These are phyloP conservation scores for Acleris sparsana DNA, from an alignment of 2,888 invertebrate genomes.

Conservation along the genomic window DNA sequence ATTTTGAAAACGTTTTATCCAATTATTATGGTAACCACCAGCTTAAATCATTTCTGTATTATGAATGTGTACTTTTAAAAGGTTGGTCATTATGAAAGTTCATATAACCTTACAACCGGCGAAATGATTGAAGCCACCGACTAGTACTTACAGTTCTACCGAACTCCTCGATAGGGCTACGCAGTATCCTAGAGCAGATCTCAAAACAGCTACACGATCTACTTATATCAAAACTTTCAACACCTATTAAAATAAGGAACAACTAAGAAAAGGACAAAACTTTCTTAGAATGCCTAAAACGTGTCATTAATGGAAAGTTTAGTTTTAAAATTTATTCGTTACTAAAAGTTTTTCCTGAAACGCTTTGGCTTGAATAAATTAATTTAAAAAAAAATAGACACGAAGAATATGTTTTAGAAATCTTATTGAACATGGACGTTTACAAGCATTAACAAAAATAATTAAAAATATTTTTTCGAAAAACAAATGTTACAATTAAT, in stretches of 20 bases:
- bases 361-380: neutral
- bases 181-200: slow-evolving; percentile 21
- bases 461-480: slow-evolving; percentile 24
- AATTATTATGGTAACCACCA: slow-evolving; percentile 22
- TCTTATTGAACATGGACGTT: slow-evolving; percentile 31
- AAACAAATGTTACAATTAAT: slow-evolving; percentile 14
- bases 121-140: slow-evolving; percentile 17
- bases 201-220: slow-evolving; percentile 26
- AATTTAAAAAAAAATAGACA: slow-evolving; percentile 15
- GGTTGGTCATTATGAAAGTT: too few species aligned
- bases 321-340: neutral
- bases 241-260: slow-evolving; percentile 16
- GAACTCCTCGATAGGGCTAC: slow-evolving; percentile 18
- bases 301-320: neutral
- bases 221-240: slow-evolving; percentile 13
- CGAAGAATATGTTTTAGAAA: slow-evolving; percentile 12
- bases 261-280: slow-evolving; percentile 17
- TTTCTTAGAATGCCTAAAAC: slow-evolving; percentile 4
- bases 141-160: slow-evolving; percentile 31
- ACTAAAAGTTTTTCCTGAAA: neutral
- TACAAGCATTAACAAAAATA: slow-evolving; percentile 32
- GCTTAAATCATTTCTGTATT: slow-evolving; percentile 16
- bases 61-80: neutral
- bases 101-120: neutral
- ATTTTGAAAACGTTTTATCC: slow-evolving; percentile 26